A percentile compares a stretch with the other conserved stretches of the same genome.
These are phyloP conservation scores for Rhizomys pruinosus DNA, from an alignment of 2,113 vertebrate species.

Conservation along the genomic window DNA sequence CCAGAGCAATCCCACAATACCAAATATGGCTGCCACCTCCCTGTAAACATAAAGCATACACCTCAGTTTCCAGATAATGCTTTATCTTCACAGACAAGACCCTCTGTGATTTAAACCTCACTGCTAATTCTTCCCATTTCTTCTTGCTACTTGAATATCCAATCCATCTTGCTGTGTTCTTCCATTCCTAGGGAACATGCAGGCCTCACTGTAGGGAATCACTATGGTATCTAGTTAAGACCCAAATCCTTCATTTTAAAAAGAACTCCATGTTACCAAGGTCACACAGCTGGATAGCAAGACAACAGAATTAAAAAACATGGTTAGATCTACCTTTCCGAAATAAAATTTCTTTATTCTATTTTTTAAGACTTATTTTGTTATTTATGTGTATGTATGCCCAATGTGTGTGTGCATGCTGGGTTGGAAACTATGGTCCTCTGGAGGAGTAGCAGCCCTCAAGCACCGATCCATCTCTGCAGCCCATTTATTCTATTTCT, in stretches of 20 bases:
- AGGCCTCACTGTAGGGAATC: not conserved
- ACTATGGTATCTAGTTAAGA: not conserved
- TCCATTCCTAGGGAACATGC: not conserved
- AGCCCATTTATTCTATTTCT: not conserved
- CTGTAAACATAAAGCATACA: not conserved
- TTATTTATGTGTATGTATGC: not conserved
- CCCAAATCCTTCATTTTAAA: conserved; percentile 20
- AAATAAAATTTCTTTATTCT: conserved; percentile 25
- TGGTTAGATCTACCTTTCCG: not conserved
- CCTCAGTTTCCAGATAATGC: not conserved
- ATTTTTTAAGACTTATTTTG: not conserved
- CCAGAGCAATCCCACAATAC: not conserved
- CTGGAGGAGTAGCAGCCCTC: not conserved
- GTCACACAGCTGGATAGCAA: conserved; percentile 18
- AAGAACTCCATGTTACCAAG: not conserved
- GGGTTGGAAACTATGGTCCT: not conserved
- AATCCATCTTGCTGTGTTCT: not conserved
- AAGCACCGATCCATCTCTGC: not conserved
- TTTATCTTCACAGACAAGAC: not conserved
- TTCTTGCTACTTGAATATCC: conserved; percentile 4
- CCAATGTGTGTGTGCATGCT: not conserved
- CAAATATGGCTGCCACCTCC: not conserved
- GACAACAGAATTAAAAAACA: not conserved
- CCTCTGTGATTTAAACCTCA: not conserved
- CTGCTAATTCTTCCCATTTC: not conserved